phyloP scores from a whole-genome alignment of 1,140 invertebrate genomes.

The Drosophila lacertosa region DNA sequence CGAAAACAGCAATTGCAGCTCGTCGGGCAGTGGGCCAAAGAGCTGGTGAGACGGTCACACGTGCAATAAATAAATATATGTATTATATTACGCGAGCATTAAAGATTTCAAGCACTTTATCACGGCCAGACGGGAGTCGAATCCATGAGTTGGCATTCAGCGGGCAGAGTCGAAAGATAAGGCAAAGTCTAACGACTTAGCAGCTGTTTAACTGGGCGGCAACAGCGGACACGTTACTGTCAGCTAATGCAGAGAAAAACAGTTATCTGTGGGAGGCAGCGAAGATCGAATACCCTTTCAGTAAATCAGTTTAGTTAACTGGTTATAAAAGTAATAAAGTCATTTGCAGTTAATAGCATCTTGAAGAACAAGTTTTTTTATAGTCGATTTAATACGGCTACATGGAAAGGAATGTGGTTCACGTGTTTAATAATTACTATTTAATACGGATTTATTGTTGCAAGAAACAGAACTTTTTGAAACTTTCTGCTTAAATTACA shows the following conservation, averaged over 20 bases:
- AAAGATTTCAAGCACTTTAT: constrained; percentile 23
- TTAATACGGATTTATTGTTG: constrained; percentile 63
- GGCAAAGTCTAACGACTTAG: constrained; percentile 12
- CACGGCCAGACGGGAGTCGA: constrained; percentile 22
- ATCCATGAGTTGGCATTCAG: constrained; percentile 19
- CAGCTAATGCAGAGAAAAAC: constrained; percentile 2
- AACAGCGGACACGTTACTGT: background rate
- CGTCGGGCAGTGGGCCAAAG: constrained; percentile 33
- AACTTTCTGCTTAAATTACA: constrained; percentile 57
- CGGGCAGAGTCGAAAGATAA: constrained; percentile 26
- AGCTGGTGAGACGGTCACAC: background rate
- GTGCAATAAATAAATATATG: background rate
- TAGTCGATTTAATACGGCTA: no score
- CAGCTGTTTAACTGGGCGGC: background rate
- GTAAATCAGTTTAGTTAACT: no score
- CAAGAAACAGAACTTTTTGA: constrained; percentile 46
- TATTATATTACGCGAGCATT: background rate
- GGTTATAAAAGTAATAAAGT: no score
- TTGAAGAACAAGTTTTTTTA: no score
- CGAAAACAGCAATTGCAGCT: constrained; percentile 16
- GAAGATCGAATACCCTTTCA: no score
- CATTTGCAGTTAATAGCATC: no score
- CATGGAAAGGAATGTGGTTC: no score
- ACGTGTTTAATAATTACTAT: constrained; percentile 51
- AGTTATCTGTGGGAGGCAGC: background rate